phyloP scores from a whole-genome alignment of 2,888 invertebrate genomes.

The Callinectes sapidus region DNA sequence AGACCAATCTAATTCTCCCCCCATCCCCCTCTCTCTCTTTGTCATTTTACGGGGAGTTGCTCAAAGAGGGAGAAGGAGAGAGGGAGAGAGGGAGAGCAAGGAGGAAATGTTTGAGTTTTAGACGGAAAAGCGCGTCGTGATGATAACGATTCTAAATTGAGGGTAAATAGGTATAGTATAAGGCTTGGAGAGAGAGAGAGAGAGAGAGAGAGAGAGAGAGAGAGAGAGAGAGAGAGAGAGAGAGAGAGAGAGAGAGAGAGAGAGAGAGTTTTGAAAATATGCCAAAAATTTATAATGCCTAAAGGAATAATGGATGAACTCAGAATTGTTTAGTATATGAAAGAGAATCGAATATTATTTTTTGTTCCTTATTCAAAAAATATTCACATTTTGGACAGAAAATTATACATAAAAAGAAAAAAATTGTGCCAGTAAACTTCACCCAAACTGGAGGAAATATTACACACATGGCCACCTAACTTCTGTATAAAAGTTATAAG shows the following conservation, averaged over 20 bases:
- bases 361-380: too few species aligned
- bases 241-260: slow-evolving; percentile 21
- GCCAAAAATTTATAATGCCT: not conserved
- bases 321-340: too few species aligned
- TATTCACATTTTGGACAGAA: too few species aligned
- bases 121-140: not conserved
- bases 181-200: not conserved
- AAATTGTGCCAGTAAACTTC: too few species aligned
- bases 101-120: not conserved
- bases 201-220: slow-evolving; percentile 25
- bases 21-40: not conserved
- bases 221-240: slow-evolving; percentile 16
- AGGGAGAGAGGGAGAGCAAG: not conserved
- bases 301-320: not conserved
- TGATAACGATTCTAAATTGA: not conserved
- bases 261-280: not conserved
- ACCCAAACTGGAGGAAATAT: not conserved
- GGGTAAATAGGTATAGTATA: not conserved
- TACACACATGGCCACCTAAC: not conserved
- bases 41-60: not conserved
- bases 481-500: too few species aligned
- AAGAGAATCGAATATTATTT: too few species aligned
- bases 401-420: too few species aligned
- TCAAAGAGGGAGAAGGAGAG: not conserved
- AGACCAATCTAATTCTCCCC: not conserved